phyloP scores from a whole-genome alignment of 1,140 invertebrate species.

The Galleria mellonella region DNA sequence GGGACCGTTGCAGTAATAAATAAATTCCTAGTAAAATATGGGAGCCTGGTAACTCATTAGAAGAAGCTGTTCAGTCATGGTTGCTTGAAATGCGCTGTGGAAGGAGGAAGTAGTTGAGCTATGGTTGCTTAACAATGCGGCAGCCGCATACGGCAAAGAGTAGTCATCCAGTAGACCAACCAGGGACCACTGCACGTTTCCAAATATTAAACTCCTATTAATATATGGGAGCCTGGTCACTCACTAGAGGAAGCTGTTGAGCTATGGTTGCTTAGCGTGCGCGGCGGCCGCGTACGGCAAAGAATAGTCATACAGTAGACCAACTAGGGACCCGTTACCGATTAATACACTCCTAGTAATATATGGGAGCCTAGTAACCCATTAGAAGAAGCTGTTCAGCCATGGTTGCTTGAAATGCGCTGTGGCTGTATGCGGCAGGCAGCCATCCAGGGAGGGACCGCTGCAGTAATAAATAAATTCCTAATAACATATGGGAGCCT shows the following conservation, averaged over 20 bases:
- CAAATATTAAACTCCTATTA: too few relatives aligned
- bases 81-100: slow-evolving; percentile 87
- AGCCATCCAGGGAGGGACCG: slow-evolving; percentile 87
- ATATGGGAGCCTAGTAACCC: slow-evolving; percentile 49
- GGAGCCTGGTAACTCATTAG: slow-evolving; percentile 78
- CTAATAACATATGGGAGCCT: too few relatives aligned
- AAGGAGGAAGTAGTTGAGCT: too few relatives aligned
- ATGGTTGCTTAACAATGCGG: too few relatives aligned
- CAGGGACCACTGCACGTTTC: slow-evolving; percentile 81
- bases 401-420: slow-evolving; percentile 90
- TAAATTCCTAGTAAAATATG: too few relatives aligned
- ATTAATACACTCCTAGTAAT: slow-evolving; percentile 80
- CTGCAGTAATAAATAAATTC: too few relatives aligned
- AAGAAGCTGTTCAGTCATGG: slow-evolving; percentile 86
- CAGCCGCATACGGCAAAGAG: slow-evolving; percentile 92
- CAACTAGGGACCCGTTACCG: slow-evolving; percentile 90
- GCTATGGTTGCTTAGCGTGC: slow-evolving; percentile 90
- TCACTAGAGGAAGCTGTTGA: slow-evolving; percentile 90
- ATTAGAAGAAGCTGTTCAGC: slow-evolving; percentile 87
- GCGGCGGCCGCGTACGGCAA: slow-evolving; percentile 89
- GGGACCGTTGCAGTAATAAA: too few relatives aligned
- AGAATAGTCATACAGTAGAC: slow-evolving; percentile 86
- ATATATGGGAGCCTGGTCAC: slow-evolving; percentile 25
- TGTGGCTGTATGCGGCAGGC: slow-evolving; percentile 89
- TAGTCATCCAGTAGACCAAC: slow-evolving; percentile 91